A percentile compares a stretch with the other conserved stretches of the same genome.
Conservation (phyloP, 2,888 invertebrate genomes). For the Saturnia japonica region DNA sequence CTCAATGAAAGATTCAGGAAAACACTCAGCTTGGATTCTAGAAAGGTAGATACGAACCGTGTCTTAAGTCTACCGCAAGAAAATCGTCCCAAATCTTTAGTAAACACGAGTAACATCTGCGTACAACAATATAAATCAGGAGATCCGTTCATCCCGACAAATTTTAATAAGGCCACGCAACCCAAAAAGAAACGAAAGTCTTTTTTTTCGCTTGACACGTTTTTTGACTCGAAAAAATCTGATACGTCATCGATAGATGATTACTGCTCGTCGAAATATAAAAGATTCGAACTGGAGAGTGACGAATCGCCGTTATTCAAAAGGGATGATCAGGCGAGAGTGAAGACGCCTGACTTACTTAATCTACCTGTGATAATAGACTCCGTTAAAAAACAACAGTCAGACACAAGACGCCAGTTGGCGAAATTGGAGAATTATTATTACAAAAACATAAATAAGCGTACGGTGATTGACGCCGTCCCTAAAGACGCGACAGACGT, state of each 20-base stretch:
- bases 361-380: slow-evolving; percentile 75
- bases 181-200: slow-evolving; percentile 77
- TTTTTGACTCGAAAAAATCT: slow-evolving; percentile 76
- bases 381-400: slow-evolving; percentile 73
- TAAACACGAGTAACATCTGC: slow-evolving; percentile 69
- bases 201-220: slow-evolving; percentile 78
- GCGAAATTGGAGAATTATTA: slow-evolving; percentile 77
- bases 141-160: slow-evolving; percentile 59
- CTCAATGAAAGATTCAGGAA: slow-evolving; percentile 76
- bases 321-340: slow-evolving; percentile 56
- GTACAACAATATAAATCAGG: slow-evolving; percentile 61
- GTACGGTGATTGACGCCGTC: slow-evolving; percentile 70
- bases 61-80: slow-evolving; percentile 63
- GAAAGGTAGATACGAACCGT: slow-evolving; percentile 70
- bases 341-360: slow-evolving; percentile 72
- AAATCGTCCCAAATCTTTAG: slow-evolving; percentile 72
- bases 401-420: slow-evolving; percentile 70
- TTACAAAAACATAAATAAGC: slow-evolving; percentile 68
- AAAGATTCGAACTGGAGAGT: slow-evolving; percentile 76
- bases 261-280: slow-evolving; percentile 78
- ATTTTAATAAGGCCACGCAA: slow-evolving; percentile 66
- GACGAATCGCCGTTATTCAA: slow-evolving; percentile 76
- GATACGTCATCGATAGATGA: slow-evolving; percentile 77
- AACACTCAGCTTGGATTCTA: slow-evolving; percentile 76
- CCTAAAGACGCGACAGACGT: slow-evolving; percentile 72